Percentiles rank a stretch among this genome's conserved stretches.
Evolutionary conservation across 2,113 vertebrate species (phyloP).

Genomic region (Bufo gargarizans): DNA sequence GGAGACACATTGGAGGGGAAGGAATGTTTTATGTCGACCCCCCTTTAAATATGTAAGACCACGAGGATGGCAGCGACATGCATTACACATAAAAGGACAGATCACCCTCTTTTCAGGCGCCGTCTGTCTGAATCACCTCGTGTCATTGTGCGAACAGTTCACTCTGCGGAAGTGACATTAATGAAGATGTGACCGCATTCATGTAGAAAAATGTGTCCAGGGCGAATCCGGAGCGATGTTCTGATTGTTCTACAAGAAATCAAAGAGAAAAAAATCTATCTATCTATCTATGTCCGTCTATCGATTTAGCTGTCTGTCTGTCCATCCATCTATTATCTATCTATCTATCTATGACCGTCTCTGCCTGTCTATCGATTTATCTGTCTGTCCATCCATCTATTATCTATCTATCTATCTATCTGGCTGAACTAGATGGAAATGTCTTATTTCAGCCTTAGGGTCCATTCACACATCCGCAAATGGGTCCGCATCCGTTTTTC

Average conservation of each 20-base stretch:
- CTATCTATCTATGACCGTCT: not conserved
- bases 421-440: not conserved
- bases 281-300: not conserved
- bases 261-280: not conserved
- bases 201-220: not conserved
- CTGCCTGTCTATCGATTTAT: not conserved
- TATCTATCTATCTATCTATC: not conserved
- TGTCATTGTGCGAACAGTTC: not conserved
- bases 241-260: not conserved
- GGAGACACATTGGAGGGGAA: constrained; percentile 20
- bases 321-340: not conserved
- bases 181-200: not conserved
- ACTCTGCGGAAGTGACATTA: not conserved
- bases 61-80: constrained; percentile 13
- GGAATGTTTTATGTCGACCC: constrained; percentile 16
- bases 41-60: constrained; percentile 35
- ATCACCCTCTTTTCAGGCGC: not conserved
- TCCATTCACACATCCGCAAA: too few species aligned
- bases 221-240: too few species aligned
- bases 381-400: not conserved
- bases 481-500: too few species aligned
- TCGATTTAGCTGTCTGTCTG: not conserved
- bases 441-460: too few species aligned
- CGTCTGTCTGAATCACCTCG: not conserved
- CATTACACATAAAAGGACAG: constrained; percentile 28